Base-by-base conservation (phyloP, 2,888 invertebrate genomes). In the Chromoteleia sp. region DNA sequence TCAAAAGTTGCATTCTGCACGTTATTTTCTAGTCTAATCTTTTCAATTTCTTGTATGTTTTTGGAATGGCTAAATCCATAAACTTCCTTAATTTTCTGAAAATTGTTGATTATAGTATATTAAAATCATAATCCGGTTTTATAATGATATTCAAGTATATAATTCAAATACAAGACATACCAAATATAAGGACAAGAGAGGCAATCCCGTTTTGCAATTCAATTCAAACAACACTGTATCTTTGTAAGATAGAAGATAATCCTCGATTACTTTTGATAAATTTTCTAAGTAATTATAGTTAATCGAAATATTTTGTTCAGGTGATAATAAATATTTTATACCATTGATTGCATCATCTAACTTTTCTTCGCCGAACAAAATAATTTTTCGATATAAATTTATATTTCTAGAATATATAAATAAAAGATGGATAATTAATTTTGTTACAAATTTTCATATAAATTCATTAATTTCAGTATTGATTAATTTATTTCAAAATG, bases 171-270 rank as follows among this genome's bases (percentile, higher is more conserved):
- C n/a, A 25, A 25, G 5, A 29, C 15, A 14, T 52, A 65, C 65
- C 10, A 39, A 65, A 12, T 39, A 50, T 21, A 65, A 15, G n/a
- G 54, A 12, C 29, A 67, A 54, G 6, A 8, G 1, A 15, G 52
- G 36, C 6, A 54, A 52, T 29, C 52, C 41, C 0, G n/a, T 41
- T 17, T 41, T 52, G 29, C 21, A 29, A 33, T 67, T 67, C 17
- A 67, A 33, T 29, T 67, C 52, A 54, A 67, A 67, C 39, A 67
- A 21, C 0, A 67, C n/a, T 1, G 67, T 67, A 15, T 67, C 67
- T 29, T 29, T 41, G 41, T 41, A 54, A 15, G 52, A 21, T 14
- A 21, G 19, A 5, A 65, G 50, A 33, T 50, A 65, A 14, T 30
- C 1, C 6, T 50, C 15, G 12, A 65, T 15, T 21, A 39, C 25